Conservation (phyloP, 2,888 invertebrate species). For the Orchesellides sinensis region DNA sequence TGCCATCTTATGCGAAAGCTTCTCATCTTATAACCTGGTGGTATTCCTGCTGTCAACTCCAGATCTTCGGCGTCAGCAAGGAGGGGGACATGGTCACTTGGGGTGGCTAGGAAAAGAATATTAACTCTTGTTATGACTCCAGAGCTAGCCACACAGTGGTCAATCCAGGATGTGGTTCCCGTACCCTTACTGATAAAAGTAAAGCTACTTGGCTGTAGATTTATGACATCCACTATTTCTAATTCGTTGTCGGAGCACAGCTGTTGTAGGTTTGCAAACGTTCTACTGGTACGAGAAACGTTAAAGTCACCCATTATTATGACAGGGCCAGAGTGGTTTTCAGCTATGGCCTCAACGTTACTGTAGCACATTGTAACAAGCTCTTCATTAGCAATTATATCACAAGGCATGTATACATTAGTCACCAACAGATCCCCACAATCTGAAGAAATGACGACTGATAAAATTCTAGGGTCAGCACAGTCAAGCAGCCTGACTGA, state of each 20-base stretch:
- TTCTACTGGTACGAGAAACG: background rate
- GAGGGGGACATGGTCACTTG: constrained; percentile 2
- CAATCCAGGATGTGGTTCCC: background rate
- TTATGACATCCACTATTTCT: background rate
- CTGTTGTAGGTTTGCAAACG: background rate
- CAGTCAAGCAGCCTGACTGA: no score
- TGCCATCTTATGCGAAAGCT: no score
- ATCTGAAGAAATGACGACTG: no score
- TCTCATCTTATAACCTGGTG: no score
- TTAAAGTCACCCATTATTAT: constrained; percentile 4
- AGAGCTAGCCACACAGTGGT: background rate
- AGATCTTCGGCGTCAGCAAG: no score
- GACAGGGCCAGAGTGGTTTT: no score
- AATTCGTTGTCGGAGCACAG: background rate
- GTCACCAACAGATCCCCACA: background rate
- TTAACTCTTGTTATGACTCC: background rate
- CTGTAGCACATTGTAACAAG: no score
- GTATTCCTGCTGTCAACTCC: no score
- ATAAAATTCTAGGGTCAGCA: no score
- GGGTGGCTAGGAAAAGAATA: background rate
- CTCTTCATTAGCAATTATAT: background rate
- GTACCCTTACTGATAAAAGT: background rate
- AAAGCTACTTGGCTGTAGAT: background rate
- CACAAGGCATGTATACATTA: background rate
- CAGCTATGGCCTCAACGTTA: no score